Percentiles rank a stretch among this genome's conserved stretches.
These are phyloP conservation scores for Mongoloraphidia duomilia DNA, from an alignment of 2,888 invertebrate species.

Conservation along the genomic window DNA sequence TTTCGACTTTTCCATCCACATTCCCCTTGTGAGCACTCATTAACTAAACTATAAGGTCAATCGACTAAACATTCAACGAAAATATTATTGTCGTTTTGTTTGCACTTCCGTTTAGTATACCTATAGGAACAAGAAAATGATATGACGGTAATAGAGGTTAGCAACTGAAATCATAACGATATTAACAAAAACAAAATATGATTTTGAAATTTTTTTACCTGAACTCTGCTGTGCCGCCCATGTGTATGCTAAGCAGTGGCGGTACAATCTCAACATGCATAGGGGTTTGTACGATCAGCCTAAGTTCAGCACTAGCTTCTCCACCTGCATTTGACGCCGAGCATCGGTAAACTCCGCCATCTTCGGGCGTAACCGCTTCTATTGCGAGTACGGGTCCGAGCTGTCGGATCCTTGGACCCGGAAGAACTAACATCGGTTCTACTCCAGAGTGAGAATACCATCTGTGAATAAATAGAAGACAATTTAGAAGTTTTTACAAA, in stretches of 20 bases:
- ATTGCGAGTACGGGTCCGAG: constrained; percentile 54
- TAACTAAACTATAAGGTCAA: background rate
- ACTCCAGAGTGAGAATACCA: constrained; percentile 54
- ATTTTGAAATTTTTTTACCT: constrained; percentile 24
- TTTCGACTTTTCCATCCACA: no score
- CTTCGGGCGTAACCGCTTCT: constrained; percentile 54
- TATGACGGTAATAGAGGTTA: no score
- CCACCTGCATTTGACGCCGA: constrained; percentile 54
- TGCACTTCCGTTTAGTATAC: background rate
- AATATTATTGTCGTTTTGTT: background rate
- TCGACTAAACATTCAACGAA: background rate
- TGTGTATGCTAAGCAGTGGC: constrained; percentile 51
- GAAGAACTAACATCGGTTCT: constrained; percentile 46
- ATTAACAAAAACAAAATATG: background rate
- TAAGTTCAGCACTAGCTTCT: constrained; percentile 52
- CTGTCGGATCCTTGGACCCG: constrained; percentile 48
- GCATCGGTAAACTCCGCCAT: constrained; percentile 52
- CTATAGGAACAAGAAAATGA: no score
- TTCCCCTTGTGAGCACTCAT: no score
- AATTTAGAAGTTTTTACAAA: background rate
- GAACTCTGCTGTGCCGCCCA: constrained; percentile 61
- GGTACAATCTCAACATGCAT: constrained; percentile 53
- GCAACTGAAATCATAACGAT: no score
- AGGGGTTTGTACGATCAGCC: constrained; percentile 48
- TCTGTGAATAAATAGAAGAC: constrained; percentile 27